Percentiles rank a stretch among this genome's conserved stretches.
Conservation (phyloP, 2,888 invertebrate genomes). For the Patella caerulea region DNA sequence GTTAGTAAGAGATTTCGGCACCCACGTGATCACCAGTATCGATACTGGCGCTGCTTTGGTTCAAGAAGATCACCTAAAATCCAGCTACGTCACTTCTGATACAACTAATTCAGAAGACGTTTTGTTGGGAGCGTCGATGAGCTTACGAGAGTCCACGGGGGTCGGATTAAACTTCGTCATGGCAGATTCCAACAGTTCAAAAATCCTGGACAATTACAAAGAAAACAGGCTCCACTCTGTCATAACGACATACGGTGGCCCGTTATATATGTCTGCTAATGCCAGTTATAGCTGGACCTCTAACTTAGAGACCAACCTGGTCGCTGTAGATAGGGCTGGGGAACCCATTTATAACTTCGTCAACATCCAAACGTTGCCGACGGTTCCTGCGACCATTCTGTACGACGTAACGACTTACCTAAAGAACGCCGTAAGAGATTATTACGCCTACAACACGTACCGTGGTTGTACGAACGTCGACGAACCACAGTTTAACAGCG, state of each 20-base stretch:
- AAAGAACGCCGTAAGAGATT: conserved; percentile 47
- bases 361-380: conserved; percentile 10
- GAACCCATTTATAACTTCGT: conserved; percentile 12
- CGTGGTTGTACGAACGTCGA: conserved; percentile 54
- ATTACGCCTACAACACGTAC: conserved; percentile 59
- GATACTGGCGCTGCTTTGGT: conserved; percentile 50
- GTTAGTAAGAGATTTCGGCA: conserved; percentile 61
- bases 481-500: conserved; percentile 55
- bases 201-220: neutral
- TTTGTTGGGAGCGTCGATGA: neutral
- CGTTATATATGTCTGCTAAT: conserved; percentile 23
- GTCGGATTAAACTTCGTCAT: neutral
- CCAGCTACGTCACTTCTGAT: neutral
- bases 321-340: conserved; percentile 14
- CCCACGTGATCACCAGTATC: conserved; percentile 55
- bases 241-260: neutral
- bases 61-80: neutral
- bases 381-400: neutral
- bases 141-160: neutral
- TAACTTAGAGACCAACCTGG: conserved; percentile 12
- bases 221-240: neutral
- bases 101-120: neutral
- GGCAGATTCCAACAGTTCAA: neutral
- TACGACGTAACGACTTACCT: conserved; percentile 22
- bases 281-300: neutral